Base-by-base conservation (phyloP, 1,140 invertebrate genomes). In the Scaptomyza hsui region DNA sequence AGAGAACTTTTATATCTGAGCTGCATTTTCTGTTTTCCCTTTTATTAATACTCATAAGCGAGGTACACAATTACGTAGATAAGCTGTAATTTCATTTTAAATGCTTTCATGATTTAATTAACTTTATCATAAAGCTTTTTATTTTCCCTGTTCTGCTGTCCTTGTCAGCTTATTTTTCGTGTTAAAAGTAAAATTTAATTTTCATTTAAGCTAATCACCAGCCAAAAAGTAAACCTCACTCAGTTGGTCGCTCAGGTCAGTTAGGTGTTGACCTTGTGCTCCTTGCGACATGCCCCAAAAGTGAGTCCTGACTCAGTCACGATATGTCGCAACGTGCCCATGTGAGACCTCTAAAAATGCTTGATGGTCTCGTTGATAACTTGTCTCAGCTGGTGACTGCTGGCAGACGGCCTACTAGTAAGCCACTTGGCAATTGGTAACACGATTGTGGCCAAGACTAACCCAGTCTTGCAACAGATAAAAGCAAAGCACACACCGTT, bases 361-460 rank as follows among this genome's bases (percentile, higher is more conserved):
- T 35, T 41, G 59, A 47, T 69, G 57, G 37, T 60, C 37, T 2
- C 44, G 52, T 57, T 71, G 61, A 71, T 65, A 64, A 64, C 61
- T 37, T 64, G 52, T 37, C 52, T 56, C 61, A 71, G 52, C 52
- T 64, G 62, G 62, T 44, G 41, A 26, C 29, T 60, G 45, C 42
- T 39, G 10, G 9, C 10, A 12, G 29, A 47, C 15, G 26, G 26
- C 45, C 21, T 10, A 19, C 6, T 39, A 13, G 19, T 45, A 19
- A 29, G 47, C 16, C 65, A 55, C 49, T 55, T 55, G 41, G 49
- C 32, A 53, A 69, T 70, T 63, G 51, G 15, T 47, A 37, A 61
- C 15, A 55, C 21, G 18, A 29, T 41, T 59, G 49, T 24, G 42
- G 55, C 45, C 39, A 29, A 29, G 16, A 49, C 47, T 51, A 32